phyloP scores from a whole-genome alignment of 2,888 invertebrate genomes.

The Lamellibrachia columna region DNA sequence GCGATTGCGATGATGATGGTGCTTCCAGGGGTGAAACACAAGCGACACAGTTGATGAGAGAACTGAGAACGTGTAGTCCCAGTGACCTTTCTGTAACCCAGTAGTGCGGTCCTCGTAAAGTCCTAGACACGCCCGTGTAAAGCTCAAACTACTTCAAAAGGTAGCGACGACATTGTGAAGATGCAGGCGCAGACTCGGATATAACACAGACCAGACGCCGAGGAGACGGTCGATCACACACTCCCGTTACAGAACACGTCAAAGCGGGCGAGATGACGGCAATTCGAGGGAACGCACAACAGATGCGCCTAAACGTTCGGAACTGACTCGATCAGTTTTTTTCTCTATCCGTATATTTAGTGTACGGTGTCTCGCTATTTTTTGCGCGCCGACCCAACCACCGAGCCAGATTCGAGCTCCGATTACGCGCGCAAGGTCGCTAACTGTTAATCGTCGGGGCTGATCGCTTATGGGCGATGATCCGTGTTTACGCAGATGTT shows the following conservation, averaged over 20 bases:
- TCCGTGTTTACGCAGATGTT: background rate
- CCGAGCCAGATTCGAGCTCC: background rate
- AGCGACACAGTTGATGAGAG: background rate
- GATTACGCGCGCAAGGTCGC: background rate
- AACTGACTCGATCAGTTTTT: background rate
- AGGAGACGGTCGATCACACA: background rate
- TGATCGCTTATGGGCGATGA: background rate
- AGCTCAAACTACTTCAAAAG: background rate
- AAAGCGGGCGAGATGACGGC: background rate
- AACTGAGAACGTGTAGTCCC: background rate
- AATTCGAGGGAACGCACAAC: background rate
- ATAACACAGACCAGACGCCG: background rate
- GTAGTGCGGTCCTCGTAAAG: background rate
- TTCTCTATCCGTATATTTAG: background rate
- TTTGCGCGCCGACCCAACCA: background rate
- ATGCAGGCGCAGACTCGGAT: background rate
- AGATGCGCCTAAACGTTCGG: background rate
- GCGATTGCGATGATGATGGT: background rate
- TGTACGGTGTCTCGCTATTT: background rate
- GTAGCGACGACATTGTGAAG: background rate
- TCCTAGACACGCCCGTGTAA: background rate
- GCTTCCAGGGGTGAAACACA: background rate
- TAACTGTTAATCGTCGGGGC: background rate
- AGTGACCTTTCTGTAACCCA: background rate
- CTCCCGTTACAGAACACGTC: background rate